Percentiles rank a stretch among this genome's conserved stretches.
These are phyloP conservation scores for Lutraria lutraria DNA, from an alignment of 2,888 invertebrate genomes.

Conservation along the genomic window DNA sequence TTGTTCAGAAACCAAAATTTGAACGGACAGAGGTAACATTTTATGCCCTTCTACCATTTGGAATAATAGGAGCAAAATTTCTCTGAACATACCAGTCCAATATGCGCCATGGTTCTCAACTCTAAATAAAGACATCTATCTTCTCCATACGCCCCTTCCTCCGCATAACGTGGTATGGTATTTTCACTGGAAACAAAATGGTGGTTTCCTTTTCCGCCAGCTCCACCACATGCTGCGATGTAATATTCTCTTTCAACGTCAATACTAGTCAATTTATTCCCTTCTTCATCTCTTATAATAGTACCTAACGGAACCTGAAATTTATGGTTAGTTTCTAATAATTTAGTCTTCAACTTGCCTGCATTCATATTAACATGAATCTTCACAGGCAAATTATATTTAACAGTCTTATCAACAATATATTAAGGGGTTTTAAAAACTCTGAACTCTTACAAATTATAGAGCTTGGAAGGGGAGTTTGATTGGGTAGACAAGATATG, in stretches of 20 bases:
- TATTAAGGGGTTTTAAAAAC: too few relatives aligned
- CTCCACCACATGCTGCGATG: constrained; percentile 97
- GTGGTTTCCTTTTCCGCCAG: constrained; percentile 97
- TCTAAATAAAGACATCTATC: constrained; percentile 90
- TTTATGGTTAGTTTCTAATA: background rate
- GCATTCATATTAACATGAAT: too few relatives aligned
- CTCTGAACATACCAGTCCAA: constrained; percentile 89
- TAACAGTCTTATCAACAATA: too few relatives aligned
- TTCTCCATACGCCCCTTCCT: constrained; percentile 95
- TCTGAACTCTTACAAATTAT: too few relatives aligned
- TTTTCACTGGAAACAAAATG: constrained; percentile 94
- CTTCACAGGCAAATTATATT: too few relatives aligned
- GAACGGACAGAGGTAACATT: too few relatives aligned
- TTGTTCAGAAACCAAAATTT: too few relatives aligned
- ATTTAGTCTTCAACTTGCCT: too few relatives aligned
- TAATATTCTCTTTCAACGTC: constrained; percentile 91
- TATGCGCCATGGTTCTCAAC: constrained; percentile 96
- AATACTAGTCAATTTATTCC: constrained; percentile 91
- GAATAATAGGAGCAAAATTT: too few relatives aligned
- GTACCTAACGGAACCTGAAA: constrained; percentile 93
- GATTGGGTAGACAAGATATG: too few relatives aligned
- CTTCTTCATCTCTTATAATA: constrained; percentile 89
- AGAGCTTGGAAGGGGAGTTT: too few relatives aligned
- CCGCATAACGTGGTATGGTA: constrained; percentile 94
- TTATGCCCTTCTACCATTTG: too few relatives aligned